These are phyloP conservation scores for Lasioglossum baleicum DNA, from an alignment of 1,140 invertebrate genomes.

Conservation along the genomic window DNA sequence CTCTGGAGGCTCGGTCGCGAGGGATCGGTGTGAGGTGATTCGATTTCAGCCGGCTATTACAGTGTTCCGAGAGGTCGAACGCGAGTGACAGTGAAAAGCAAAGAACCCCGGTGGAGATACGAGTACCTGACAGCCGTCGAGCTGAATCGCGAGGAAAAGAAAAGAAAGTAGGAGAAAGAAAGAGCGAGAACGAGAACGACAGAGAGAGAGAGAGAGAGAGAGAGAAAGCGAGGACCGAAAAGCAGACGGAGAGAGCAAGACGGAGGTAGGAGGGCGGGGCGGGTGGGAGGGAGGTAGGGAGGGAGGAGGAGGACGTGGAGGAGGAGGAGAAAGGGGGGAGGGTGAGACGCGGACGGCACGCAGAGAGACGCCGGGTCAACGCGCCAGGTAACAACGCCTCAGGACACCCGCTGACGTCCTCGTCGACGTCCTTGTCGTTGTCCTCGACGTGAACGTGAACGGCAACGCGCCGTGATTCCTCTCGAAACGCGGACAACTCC, in stretches of 20 bases:
- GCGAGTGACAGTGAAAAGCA: constrained; percentile 53
- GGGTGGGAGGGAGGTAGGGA: constrained; percentile 39
- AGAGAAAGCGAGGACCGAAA: constrained; percentile 31
- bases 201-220: constrained; percentile 50
- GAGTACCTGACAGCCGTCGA: not conserved
- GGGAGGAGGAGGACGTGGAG: constrained; percentile 36
- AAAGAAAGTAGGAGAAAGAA: constrained; percentile 30
- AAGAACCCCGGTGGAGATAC: not conserved
- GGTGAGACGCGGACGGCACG: constrained; percentile 63
- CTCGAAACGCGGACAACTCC: constrained; percentile 34
- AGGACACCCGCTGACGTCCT: constrained; percentile 61
- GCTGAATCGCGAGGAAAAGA: constrained; percentile 9
- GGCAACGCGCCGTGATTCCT: constrained; percentile 39
- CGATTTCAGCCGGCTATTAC: constrained; percentile 34
- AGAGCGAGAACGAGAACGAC: constrained; percentile 21
- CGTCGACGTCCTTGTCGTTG: constrained; percentile 45
- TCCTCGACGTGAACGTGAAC: constrained; percentile 43
- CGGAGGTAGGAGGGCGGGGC: constrained; percentile 44
- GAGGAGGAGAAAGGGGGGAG: constrained; percentile 52
- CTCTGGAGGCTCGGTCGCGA: constrained; percentile 8
- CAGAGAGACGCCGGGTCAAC: constrained; percentile 66
- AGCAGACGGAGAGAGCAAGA: constrained; percentile 52
- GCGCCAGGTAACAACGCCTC: constrained; percentile 67
- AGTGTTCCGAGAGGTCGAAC: constrained; percentile 33
- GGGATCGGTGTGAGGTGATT: constrained; percentile 46